These are phyloP conservation scores for Phrixothrix hirtus DNA, from an alignment of 2,888 invertebrate species.

Conservation along the genomic window DNA sequence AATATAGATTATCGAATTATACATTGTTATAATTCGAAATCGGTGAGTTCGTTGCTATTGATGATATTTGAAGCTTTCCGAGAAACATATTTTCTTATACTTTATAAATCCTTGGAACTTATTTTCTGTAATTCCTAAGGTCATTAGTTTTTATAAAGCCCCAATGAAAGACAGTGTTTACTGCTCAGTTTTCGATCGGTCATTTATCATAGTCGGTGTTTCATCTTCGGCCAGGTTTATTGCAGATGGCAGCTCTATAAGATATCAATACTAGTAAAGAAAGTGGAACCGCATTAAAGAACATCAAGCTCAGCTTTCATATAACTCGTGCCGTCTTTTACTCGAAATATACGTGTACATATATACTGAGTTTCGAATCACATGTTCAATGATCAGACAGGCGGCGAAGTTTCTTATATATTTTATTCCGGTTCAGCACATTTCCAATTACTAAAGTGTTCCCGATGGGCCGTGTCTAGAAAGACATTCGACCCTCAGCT, in stretches of 20 bases:
- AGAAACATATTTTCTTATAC: conserved; percentile 2
- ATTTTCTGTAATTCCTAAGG: conserved; percentile 15
- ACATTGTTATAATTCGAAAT: conserved; percentile 40
- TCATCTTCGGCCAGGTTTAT: conserved; percentile 25
- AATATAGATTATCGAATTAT: conserved; percentile 53
- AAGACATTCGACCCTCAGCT: conserved; percentile 42
- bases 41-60: conserved; percentile 36
- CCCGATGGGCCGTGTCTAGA: conserved; percentile 38
- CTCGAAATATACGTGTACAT: conserved; percentile 26
- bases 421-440: conserved; percentile 53
- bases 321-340: conserved; percentile 12
- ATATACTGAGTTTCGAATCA: conserved; percentile 34
- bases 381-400: conserved; percentile 42
- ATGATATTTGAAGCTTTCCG: conserved; percentile 6
- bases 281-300: conserved; percentile 24
- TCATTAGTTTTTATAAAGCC: conserved; percentile 35
- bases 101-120: conserved; percentile 10
- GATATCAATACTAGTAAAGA: conserved; percentile 21
- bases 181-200: conserved; percentile 31
- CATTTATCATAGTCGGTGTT: conserved; percentile 39
- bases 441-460: conserved; percentile 54
- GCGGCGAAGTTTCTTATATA: conserved; percentile 52
- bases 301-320: conserved; percentile 27
- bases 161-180: conserved; percentile 38
- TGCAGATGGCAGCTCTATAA: conserved; percentile 28